Evolutionary conservation across 1,140 invertebrate genomes (phyloP), one percentile per base, ranked within the genome.

Genomic region (Copidosoma floridanum): DNA sequence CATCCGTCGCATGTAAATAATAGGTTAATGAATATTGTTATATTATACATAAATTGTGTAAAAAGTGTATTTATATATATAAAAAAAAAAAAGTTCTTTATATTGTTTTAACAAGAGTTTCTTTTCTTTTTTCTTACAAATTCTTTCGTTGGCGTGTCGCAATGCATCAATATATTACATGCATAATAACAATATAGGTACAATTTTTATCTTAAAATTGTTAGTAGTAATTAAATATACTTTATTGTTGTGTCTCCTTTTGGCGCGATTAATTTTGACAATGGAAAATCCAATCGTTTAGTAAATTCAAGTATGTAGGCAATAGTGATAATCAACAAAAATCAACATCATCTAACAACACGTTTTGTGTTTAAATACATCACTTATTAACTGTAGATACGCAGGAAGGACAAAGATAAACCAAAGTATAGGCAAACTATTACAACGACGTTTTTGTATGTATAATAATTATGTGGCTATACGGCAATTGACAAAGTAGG

Each of bases 51-150:
- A 18, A 48, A 41, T 61, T 50, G 26, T 61, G 27, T 55, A 61
- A 54, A 61, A 55, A 48, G 58, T 61, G 32, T 61, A 54, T 50
- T 48, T 61, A 56, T 55, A n/a, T n/a, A n/a, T n/a, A n/a, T n/a
- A n/a, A n/a, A n/a, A n/a, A n/a, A n/a, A n/a, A n/a, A 43, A 61
- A 52, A 52, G 58, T 40, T 60, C 26, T 60, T 60, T 60, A 54
- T 35, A 54, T 27, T 52, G 24, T 54, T 58, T 54, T 32, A 60
- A 60, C 43, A 54, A 47, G 14, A 29, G 41, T 60, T 32, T 32
- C 12, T 12, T 32, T 32, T 8, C 29, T 53, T 35, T 26, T 1
- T 29, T 24, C 21, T 16, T 48, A n/a, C n/a, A n/a, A n/a, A n/a
- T 47, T 47, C n/a, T 35, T 51, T 58, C 21, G 6, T 43, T 27